phyloP scores from a whole-genome alignment of 2,888 invertebrate species.

The Ectemnius cavifrons region DNA sequence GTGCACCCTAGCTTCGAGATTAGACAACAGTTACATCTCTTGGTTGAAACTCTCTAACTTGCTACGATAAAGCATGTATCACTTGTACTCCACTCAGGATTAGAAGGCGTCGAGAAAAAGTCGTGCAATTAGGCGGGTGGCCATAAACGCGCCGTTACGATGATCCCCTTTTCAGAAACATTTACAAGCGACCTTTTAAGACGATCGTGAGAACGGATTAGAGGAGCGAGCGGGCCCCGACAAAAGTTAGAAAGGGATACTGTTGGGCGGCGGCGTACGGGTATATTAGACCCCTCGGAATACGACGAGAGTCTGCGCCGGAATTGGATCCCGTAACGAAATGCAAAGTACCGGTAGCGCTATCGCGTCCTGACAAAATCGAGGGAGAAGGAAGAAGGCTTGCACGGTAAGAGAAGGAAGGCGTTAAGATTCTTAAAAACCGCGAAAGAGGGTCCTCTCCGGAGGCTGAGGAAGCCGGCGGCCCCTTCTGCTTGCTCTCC shows the following conservation, averaged over 20 bases:
- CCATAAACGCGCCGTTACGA: conserved; percentile 8
- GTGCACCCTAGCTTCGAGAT: not conserved
- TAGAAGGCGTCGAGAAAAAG: not conserved
- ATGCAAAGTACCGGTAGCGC: conserved; percentile 66
- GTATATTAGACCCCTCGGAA: conserved; percentile 4
- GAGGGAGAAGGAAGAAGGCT: conserved; percentile 20
- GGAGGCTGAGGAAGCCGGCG: conserved; percentile 49
- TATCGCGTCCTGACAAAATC: conserved; percentile 59
- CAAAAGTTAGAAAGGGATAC: conserved; percentile 32
- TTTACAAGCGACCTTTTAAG: conserved; percentile 3
- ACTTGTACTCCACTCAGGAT: too few relatives aligned
- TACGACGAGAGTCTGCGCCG: conserved; percentile 8
- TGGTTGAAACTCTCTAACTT: too few relatives aligned
- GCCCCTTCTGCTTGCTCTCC: conserved; percentile 46
- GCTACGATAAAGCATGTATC: too few relatives aligned
- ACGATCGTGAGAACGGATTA: conserved; percentile 30
- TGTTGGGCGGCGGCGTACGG: not conserved
- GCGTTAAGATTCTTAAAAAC: conserved; percentile 73
- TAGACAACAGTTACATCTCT: not conserved
- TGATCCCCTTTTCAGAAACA: conserved; percentile 9
- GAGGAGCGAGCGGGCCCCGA: conserved; percentile 16
- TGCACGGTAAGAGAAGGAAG: conserved; percentile 39
- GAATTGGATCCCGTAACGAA: conserved; percentile 67
- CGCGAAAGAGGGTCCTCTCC: conserved; percentile 60
- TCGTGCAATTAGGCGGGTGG: not conserved